phyloP scores from a whole-genome alignment of 2,113 vertebrate species.

The Zosterops pallidus region DNA sequence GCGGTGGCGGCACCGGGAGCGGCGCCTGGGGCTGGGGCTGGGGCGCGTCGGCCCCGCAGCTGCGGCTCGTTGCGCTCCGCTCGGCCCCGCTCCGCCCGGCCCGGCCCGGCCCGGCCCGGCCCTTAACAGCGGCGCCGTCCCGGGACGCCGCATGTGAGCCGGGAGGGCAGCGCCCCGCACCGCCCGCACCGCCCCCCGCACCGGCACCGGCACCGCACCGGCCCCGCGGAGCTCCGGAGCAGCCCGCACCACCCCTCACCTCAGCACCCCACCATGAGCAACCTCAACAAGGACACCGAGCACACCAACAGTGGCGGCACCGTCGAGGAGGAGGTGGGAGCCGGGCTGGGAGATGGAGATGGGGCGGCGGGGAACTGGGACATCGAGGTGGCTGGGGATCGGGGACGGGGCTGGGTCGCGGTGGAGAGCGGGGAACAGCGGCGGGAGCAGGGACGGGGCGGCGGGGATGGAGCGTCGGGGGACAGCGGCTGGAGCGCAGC shows the following conservation, averaged over 20 bases:
- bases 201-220: not conserved
- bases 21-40: too few species aligned
- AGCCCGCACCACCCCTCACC: not conserved
- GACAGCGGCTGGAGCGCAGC: too few species aligned
- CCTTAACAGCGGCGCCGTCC: not conserved
- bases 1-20: not conserved
- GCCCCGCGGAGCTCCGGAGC: not conserved
- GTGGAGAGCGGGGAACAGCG: too few species aligned
- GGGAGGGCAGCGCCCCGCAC: not conserved
- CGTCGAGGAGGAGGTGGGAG: slow-evolving; percentile 72
- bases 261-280: slow-evolving; percentile 71
- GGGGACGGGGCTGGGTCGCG: not conserved
- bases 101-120: not conserved
- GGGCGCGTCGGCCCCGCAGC: not conserved
- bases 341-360: not conserved
- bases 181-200: not conserved
- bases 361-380: not conserved
- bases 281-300: slow-evolving; percentile 73
- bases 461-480: not conserved
- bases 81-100: not conserved
- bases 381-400: not conserved
- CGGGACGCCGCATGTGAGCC: slow-evolving; percentile 27
- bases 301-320: slow-evolving; percentile 56
- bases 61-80: not conserved
- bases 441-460: not conserved